phyloP scores from a whole-genome alignment of 2,113 vertebrate species.

The Notiomystis cincta region DNA sequence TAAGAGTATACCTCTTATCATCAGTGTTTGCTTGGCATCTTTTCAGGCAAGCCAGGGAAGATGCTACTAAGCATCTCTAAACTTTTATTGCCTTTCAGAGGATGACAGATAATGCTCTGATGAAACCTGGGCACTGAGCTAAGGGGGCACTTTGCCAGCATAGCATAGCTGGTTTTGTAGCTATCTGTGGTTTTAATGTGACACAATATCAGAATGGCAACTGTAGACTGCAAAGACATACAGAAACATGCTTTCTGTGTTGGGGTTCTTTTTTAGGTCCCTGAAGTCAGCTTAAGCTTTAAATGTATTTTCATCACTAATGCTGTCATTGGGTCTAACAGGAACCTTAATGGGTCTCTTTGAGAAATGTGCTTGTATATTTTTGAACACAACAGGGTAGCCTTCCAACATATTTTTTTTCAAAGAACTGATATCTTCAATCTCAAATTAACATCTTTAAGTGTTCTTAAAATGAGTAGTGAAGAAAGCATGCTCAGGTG shows the following conservation, averaged over 20 bases:
- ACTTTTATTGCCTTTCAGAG: neutral
- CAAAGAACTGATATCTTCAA: neutral
- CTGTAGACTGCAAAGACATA: neutral
- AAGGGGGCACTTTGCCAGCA: neutral
- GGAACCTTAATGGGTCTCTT: conserved; percentile 32
- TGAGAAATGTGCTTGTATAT: neutral
- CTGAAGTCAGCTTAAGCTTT: conserved; percentile 54
- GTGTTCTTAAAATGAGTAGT: neutral
- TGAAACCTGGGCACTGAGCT: neutral
- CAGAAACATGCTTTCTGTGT: conserved; percentile 24
- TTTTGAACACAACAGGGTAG: neutral
- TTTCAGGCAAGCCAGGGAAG: neutral
- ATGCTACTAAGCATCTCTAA: neutral
- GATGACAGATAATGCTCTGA: neutral
- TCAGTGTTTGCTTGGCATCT: neutral
- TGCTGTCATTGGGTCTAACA: conserved; percentile 46
- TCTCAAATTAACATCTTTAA: neutral
- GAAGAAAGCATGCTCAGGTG: neutral
- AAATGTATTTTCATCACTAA: conserved; percentile 59
- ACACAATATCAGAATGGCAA: neutral
- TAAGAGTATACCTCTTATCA: neutral
- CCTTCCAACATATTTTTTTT: neutral
- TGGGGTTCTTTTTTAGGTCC: neutral
- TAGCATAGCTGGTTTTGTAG: neutral
- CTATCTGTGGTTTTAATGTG: neutral